Percentiles rank a stretch among this genome's conserved stretches.
Evolutionary conservation across 1,140 invertebrate genomes (phyloP).

Genomic region (Hydropsyche tenuis): DNA sequence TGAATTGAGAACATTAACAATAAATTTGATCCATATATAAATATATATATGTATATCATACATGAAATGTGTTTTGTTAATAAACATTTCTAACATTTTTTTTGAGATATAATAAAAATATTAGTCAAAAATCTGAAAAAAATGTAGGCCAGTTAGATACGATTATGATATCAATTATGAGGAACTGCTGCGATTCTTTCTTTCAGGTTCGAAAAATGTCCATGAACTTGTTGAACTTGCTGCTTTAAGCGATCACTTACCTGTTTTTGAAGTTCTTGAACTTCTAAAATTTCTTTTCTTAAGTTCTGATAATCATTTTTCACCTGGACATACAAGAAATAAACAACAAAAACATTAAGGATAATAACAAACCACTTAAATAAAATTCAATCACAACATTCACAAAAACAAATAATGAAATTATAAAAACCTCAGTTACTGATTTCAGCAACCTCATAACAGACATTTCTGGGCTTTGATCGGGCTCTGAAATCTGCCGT

Average conservation of each 20-base stretch:
- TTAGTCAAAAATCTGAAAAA: too few species aligned
- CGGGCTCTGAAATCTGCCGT: constrained; percentile 55
- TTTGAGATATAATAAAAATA: too few species aligned
- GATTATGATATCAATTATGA: constrained; percentile 47
- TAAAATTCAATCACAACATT: too few species aligned
- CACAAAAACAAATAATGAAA: constrained; percentile 11
- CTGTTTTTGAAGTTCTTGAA: constrained; percentile 60
- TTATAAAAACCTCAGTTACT: constrained; percentile 58
- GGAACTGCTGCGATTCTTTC: constrained; percentile 58
- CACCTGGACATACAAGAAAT: constrained; percentile 52
- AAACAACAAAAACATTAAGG: neutral
- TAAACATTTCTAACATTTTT: too few species aligned
- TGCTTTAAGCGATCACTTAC: constrained; percentile 58
- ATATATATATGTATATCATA: too few species aligned
- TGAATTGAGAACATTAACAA: too few species aligned
- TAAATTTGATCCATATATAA: too few species aligned
- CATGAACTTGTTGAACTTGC: constrained; percentile 60
- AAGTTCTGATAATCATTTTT: constrained; percentile 62
- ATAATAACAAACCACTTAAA: too few species aligned
- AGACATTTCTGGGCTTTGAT: constrained; percentile 57
- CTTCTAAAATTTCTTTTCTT: constrained; percentile 59
- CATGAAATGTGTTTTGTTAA: too few species aligned
- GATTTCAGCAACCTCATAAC: constrained; percentile 61
- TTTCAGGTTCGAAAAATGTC: constrained; percentile 58
- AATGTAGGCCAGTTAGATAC: neutral